phyloP scores from a whole-genome alignment of 2,888 invertebrate genomes.

The Himalopsyche japonica region DNA sequence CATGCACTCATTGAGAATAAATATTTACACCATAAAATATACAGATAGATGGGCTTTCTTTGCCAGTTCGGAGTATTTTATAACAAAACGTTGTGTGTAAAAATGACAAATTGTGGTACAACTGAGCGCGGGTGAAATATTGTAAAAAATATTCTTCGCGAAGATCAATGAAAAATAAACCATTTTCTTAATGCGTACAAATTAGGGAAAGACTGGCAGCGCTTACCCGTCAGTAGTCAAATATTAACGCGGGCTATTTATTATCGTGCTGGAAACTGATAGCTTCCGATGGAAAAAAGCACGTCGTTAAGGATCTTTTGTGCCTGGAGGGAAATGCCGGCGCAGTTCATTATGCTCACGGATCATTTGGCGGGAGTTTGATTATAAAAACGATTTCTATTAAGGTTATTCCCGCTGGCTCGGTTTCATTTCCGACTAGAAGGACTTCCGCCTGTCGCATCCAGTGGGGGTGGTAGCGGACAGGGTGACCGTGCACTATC shows the following conservation, averaged over 20 bases:
- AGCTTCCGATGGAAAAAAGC: background rate
- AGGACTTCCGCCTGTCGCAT: background rate
- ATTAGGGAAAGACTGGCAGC: too few species aligned
- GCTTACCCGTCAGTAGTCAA: background rate
- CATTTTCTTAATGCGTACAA: too few species aligned
- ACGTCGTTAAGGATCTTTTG: background rate
- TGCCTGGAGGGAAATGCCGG: background rate
- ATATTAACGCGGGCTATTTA: background rate
- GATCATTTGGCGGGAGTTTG: constrained; percentile 31
- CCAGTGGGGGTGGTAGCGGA: background rate
- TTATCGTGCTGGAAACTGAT: background rate
- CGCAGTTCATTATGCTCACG: constrained; percentile 28
- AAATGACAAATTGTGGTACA: too few species aligned
- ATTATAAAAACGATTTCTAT: constrained; percentile 32
- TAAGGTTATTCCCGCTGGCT: constrained; percentile 8
- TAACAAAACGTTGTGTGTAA: too few species aligned
- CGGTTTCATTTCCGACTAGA: background rate
- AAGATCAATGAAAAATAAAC: too few species aligned
- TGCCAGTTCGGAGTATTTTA: too few species aligned
- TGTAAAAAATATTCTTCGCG: too few species aligned
- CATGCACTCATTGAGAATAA: too few species aligned
- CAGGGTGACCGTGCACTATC: background rate
- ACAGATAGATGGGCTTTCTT: too few species aligned
- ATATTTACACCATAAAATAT: too few species aligned
- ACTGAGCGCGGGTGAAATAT: too few species aligned